These are phyloP conservation scores for Gnatocerus cornutus DNA, from an alignment of 2,888 invertebrate genomes.

Conservation along the genomic window DNA sequence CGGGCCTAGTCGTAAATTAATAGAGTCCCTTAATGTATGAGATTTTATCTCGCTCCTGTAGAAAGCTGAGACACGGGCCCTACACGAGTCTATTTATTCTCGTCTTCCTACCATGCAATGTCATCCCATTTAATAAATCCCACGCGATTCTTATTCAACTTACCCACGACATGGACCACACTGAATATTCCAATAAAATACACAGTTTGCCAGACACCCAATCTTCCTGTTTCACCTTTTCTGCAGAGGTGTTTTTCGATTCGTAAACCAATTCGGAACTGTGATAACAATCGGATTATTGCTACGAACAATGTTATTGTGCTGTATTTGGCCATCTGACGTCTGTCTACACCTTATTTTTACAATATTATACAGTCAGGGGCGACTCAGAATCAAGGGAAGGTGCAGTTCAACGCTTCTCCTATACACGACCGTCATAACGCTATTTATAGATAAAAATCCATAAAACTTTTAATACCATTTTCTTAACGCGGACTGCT, in stretches of 20 bases:
- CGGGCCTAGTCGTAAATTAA: conserved; percentile 48
- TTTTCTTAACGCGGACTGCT: conserved; percentile 29
- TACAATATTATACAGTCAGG: conserved; percentile 23
- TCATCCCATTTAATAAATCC: conserved; percentile 51
- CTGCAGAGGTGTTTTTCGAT: conserved; percentile 11
- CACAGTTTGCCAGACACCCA: neutral
- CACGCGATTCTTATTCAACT: conserved; percentile 43
- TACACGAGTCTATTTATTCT: conserved; percentile 44
- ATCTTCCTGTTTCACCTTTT: conserved; percentile 19
- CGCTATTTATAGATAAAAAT: conserved; percentile 41
- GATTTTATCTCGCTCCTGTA: conserved; percentile 50
- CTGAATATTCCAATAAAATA: conserved; percentile 38
- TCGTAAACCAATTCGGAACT: conserved; percentile 4
- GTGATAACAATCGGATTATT: conserved; percentile 26
- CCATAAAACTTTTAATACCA: conserved; percentile 43
- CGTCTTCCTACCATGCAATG: conserved; percentile 45
- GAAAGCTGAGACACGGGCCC: conserved; percentile 49
- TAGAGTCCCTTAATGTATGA: conserved; percentile 45
- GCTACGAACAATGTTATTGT: conserved; percentile 33
- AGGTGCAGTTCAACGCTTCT: conserved; percentile 34
- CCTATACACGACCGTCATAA: conserved; percentile 26
- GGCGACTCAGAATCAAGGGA: conserved; percentile 27
- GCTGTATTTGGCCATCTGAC: conserved; percentile 29
- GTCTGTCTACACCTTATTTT: conserved; percentile 30
- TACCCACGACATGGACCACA: conserved; percentile 47